Conservation (phyloP, 2,888 invertebrate species). For the Teleiodes luculella region DNA sequence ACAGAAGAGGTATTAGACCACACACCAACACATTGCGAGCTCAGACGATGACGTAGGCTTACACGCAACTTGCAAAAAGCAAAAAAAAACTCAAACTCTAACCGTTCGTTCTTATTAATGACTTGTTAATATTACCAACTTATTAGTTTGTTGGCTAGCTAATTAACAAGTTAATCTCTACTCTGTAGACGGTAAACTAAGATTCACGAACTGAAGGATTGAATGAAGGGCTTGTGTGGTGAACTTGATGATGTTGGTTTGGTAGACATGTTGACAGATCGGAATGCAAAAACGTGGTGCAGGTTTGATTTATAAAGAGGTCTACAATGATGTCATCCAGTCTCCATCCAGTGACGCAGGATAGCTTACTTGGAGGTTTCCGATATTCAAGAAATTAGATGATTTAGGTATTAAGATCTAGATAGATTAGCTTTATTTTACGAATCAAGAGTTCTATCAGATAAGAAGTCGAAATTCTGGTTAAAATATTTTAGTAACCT, state of each 20-base stretch:
- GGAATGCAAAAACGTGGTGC: not conserved
- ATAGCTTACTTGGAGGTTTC: too few species aligned
- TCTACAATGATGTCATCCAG: not conserved
- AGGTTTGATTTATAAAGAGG: not conserved
- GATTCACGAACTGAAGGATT: not conserved
- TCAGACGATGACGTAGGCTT: constrained; percentile 62
- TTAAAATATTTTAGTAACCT: too few species aligned
- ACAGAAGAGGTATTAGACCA: too few species aligned
- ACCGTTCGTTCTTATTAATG: constrained; percentile 42
- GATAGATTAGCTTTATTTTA: too few species aligned
- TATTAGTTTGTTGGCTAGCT: not conserved
- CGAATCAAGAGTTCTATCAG: too few species aligned
- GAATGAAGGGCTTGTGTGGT: not conserved
- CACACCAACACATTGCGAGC: constrained; percentile 37
- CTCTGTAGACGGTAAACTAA: not conserved
- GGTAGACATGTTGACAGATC: not conserved
- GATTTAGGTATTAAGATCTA: too few species aligned
- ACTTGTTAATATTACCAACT: constrained; percentile 23
- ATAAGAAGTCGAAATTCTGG: too few species aligned
- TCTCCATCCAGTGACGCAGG: not conserved
- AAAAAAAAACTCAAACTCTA: constrained; percentile 19
- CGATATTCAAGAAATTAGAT: too few species aligned
- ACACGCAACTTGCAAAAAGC: constrained; percentile 3
- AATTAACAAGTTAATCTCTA: not conserved
- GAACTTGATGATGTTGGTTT: not conserved